Evolutionary conservation across 2,888 invertebrate species (phyloP).

Genomic region (Drosophila diplacantha): DNA sequence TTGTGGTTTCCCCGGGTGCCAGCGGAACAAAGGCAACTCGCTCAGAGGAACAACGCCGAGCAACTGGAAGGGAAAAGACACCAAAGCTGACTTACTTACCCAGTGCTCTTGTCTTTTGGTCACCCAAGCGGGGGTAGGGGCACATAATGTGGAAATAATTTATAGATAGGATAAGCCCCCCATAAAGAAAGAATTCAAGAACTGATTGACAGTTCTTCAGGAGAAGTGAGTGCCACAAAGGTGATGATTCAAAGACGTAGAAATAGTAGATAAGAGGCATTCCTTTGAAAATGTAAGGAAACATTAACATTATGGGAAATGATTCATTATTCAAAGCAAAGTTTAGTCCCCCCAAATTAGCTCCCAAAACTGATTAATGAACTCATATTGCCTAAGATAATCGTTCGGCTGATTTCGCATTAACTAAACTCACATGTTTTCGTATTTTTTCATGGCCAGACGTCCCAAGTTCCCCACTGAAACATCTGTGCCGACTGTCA

Average conservation of each 20-base stretch:
- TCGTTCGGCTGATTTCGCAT: constrained; percentile 25
- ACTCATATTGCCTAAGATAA: constrained; percentile 28
- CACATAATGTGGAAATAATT: constrained; percentile 43
- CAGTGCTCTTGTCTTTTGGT: constrained; percentile 1
- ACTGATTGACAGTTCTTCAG: constrained; percentile 22
- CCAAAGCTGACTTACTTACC: constrained; percentile 16
- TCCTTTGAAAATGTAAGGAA: background rate
- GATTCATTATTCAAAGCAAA: constrained; percentile 2
- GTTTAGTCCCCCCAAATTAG: background rate
- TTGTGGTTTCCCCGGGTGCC: constrained; percentile 23
- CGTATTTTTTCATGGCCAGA: constrained; percentile 26
- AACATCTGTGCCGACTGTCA: constrained; percentile 35
- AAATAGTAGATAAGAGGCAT: background rate
- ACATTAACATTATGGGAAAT: background rate
- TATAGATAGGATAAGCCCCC: constrained; percentile 34
- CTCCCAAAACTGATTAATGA: constrained; percentile 24
- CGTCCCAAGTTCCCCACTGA: constrained; percentile 15
- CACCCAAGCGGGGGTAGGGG: constrained; percentile 1
- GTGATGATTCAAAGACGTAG: constrained; percentile 10
- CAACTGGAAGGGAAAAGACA: constrained; percentile 8
- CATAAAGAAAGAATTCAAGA: constrained; percentile 15
- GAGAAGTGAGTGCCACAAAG: background rate
- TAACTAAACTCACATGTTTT: constrained; percentile 26
- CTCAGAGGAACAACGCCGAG: constrained; percentile 7
- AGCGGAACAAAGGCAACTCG: constrained; percentile 19